Evolutionary conservation across 1,140 invertebrate species (phyloP), one percentile per base, ranked within the genome.

Genomic region (Bombus pyrosoma): DNA sequence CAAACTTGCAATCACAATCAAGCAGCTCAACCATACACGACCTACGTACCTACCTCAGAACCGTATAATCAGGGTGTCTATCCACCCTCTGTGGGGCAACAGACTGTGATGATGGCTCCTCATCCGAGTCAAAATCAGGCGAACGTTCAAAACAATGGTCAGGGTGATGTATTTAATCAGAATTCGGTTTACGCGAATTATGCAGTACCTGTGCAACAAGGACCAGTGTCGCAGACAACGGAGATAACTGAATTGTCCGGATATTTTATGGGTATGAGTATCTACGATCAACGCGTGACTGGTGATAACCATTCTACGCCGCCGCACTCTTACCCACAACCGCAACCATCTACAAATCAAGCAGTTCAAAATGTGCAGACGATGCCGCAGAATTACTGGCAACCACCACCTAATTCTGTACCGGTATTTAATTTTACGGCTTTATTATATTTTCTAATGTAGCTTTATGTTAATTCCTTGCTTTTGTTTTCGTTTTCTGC

Each of bases 231-330:
- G 59, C 91, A 94, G 59, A 86, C 93, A 37, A 89, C 87, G 90
- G 94, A 95, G 57, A 90, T 93, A 34, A 90, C 93, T 4, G 94
- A 95, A 77, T 84, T 95, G 59, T 93, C 94, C 13, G 93, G 94
- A 37, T 95, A 94, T 83, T 95, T 95, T 79, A 93, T 95, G 92
- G 94, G 94, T 3, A 94, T 95, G 93, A 94, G 94, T 86, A 90
- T 95, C 37, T 95, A 95, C 73, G 94, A 95, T 71, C 94, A 94
- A 75, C 88, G 94, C n/a, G 88, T 85, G 62, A 80, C 75, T 15
- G 91, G 90, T n/a, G 95, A 95, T 74, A 90, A 83, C 86, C 93
- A 94, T 47, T 78, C 91, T 10, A 92, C 92, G 28, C 89, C 93
- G 72, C 87, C 93, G 13, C 93, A 94, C 78, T 92, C 93, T 28